A percentile compares a stretch with the other conserved stretches of the same genome.
These are phyloP conservation scores for Leucosticte australis DNA, from an alignment of 2,113 vertebrate genomes.

Conservation along the genomic window DNA sequence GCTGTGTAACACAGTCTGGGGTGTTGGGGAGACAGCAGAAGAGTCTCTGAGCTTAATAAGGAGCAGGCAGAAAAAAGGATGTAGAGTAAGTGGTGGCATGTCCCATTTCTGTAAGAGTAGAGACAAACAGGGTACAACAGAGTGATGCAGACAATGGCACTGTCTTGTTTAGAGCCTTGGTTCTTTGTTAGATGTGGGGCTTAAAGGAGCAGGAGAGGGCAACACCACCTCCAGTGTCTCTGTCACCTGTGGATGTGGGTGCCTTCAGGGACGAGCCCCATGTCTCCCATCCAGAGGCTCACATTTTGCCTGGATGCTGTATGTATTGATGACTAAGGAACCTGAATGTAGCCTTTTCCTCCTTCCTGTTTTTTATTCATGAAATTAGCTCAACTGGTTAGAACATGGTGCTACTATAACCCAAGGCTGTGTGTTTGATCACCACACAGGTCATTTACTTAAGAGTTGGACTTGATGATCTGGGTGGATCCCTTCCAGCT, in stretches of 20 bases:
- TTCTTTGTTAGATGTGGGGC: background rate
- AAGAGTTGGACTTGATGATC: background rate
- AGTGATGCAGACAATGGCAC: background rate
- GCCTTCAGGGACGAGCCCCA: background rate
- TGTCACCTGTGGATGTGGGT: no score
- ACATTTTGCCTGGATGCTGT: background rate
- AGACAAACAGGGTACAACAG: background rate
- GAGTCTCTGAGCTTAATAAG: background rate
- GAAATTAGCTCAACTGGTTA: background rate
- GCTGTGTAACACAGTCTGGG: no score
- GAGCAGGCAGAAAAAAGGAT: background rate
- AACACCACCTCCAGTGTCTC: background rate
- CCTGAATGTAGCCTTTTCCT: background rate
- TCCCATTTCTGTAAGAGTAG: background rate
- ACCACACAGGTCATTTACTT: background rate
- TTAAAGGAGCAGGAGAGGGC: background rate
- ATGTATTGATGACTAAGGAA: background rate
- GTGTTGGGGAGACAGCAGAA: background rate
- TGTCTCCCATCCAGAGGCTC: background rate
- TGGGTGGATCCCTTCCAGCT: background rate
- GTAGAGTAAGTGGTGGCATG: fast-evolving
- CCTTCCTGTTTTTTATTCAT: background rate
- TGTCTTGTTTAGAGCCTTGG: background rate
- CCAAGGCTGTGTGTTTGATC: background rate
- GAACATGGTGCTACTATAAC: background rate